phyloP scores from a whole-genome alignment of 2,113 vertebrate species.

The Podarcis muralis region DNA sequence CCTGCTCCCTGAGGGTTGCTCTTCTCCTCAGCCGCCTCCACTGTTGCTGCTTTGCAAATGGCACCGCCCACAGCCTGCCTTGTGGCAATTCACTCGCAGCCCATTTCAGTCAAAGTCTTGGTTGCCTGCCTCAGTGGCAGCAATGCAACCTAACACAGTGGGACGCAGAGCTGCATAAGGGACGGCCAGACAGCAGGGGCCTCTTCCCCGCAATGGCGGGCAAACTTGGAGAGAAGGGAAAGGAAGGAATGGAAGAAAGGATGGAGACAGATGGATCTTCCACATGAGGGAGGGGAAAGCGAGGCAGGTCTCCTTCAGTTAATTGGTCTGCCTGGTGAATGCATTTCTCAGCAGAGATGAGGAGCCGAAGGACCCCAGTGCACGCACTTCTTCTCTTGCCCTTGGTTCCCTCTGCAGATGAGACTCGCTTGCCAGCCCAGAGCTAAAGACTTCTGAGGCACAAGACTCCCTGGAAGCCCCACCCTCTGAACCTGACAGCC shows the following conservation, averaged over 20 bases:
- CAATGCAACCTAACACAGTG: not conserved
- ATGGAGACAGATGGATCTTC: not conserved
- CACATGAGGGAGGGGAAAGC: too few relatives aligned
- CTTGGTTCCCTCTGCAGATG: too few relatives aligned
- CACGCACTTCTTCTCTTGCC: too few relatives aligned
- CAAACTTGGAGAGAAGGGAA: not conserved
- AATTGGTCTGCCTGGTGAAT: not conserved
- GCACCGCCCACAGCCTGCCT: conserved; percentile 15
- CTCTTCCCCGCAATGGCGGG: not conserved
- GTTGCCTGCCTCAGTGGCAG: not conserved
- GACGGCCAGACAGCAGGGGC: not conserved
- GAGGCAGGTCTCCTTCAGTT: too few relatives aligned
- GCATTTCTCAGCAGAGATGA: not conserved
- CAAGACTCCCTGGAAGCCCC: not conserved
- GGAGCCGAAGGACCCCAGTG: too few relatives aligned
- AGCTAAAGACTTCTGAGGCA: not conserved
- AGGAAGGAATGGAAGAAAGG: not conserved
- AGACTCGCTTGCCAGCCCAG: not conserved
- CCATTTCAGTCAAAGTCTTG: conserved; percentile 21
- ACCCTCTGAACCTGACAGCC: not conserved
- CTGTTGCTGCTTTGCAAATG: too few relatives aligned
- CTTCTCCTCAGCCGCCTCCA: not conserved
- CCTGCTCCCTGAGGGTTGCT: conserved; percentile 11
- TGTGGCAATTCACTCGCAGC: not conserved
- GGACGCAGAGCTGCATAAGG: not conserved